Percentiles rank a stretch among this genome's conserved stretches.
These are phyloP conservation scores for Cassiopea xamachana DNA, from an alignment of 30 jellyfish, hydroid and myxozoan species.

Conservation along the genomic window DNA sequence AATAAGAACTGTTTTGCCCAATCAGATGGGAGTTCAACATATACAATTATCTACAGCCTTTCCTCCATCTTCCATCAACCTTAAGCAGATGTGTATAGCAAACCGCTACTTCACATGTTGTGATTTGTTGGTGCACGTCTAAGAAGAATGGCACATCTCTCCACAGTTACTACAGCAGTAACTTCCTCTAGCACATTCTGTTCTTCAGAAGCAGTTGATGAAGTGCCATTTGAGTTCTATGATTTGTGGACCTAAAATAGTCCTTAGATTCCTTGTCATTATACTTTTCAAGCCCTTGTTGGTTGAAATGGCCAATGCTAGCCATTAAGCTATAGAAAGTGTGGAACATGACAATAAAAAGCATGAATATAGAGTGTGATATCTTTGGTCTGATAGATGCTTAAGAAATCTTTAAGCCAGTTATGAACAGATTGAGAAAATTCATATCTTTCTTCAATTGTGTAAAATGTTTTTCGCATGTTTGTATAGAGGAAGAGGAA, in stretches of 20 bases:
- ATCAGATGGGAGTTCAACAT: neutral
- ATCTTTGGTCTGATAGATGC: slow-evolving; percentile 4
- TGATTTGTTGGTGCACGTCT: slow-evolving; percentile 45
- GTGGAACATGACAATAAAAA: slow-evolving; percentile 42
- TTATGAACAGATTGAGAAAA: neutral
- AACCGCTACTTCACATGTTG: slow-evolving; percentile 22
- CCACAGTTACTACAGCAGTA: slow-evolving; percentile 54
- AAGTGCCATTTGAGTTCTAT: slow-evolving; percentile 28
- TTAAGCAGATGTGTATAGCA: slow-evolving; percentile 29
- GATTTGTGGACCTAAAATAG: slow-evolving; percentile 49
- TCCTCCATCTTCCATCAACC: slow-evolving; percentile 31
- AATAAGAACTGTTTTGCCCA: neutral
- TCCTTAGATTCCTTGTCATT: slow-evolving; percentile 28
- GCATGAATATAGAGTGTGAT: slow-evolving; percentile 65
- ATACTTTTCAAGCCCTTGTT: slow-evolving; percentile 41
- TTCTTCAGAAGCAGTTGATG: slow-evolving; percentile 46
- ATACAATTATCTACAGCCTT: neutral
- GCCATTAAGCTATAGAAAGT: slow-evolving; percentile 5
- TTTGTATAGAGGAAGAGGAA: slow-evolving; percentile 7
- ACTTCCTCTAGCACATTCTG: slow-evolving; percentile 19
- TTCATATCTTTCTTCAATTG: neutral
- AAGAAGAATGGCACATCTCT: slow-evolving; percentile 28
- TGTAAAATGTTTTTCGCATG: neutral
- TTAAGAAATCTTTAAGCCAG: slow-evolving; percentile 29
- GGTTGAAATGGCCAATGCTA: slow-evolving; percentile 39